A percentile compares a stretch with the other conserved stretches of the same genome.
phyloP scores from a whole-genome alignment of 2,888 invertebrate genomes.

The Hyposoter dolosus region DNA sequence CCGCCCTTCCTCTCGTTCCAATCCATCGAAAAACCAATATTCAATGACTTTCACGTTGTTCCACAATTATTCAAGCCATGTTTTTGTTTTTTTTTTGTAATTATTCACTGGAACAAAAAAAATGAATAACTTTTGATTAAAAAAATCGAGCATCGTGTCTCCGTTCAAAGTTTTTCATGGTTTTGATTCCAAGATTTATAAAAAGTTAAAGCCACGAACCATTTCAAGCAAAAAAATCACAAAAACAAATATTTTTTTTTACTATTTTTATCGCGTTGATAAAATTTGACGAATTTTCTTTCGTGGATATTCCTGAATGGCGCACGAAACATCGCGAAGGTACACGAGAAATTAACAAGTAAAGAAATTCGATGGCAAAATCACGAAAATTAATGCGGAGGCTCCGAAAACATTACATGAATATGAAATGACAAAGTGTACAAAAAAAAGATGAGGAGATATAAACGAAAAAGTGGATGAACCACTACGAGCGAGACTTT shows the following conservation, averaged over 20 bases:
- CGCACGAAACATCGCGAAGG: neutral
- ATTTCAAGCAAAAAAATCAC: no score
- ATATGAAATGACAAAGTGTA: neutral
- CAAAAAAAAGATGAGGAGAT: neutral
- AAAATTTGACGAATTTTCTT: neutral
- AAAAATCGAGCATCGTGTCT: neutral
- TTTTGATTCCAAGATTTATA: neutral
- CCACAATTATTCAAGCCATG: constrained; percentile 67
- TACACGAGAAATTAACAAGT: neutral
- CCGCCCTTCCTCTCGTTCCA: constrained; percentile 37
- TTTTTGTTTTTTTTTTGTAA: constrained; percentile 55
- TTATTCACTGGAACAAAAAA: constrained; percentile 71
- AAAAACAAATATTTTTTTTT: neutral
- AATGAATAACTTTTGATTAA: neutral
- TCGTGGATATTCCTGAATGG: neutral
- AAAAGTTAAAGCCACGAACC: neutral
- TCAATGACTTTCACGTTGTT: constrained; percentile 49
- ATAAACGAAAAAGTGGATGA: neutral
- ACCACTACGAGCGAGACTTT: neutral
- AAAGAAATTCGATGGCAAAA: neutral
- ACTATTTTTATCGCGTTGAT: no score
- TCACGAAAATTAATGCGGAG: no score
- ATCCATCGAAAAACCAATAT: constrained; percentile 44
- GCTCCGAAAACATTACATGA: neutral
- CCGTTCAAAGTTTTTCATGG: neutral